A percentile compares a stretch with the other conserved stretches of the same genome.
Evolutionary conservation across 1,140 invertebrate genomes (phyloP).

Genomic region (Trichonephila clavipes): DNA sequence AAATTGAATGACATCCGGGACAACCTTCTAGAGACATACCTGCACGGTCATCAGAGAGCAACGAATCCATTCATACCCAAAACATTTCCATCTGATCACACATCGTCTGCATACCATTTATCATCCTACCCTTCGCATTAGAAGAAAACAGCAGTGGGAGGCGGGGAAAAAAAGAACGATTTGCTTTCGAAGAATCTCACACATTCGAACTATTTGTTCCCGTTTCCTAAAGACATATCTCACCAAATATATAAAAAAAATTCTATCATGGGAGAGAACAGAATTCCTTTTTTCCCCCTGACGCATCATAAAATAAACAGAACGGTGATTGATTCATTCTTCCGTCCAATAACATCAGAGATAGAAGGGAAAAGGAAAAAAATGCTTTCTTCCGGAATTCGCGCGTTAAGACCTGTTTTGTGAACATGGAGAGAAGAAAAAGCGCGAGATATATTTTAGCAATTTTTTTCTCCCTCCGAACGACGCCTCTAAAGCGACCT

Average conservation of each 20-base stretch:
- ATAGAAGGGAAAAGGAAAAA: not conserved
- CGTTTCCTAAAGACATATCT: too few relatives aligned
- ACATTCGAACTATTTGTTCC: too few relatives aligned
- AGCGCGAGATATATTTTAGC: not conserved
- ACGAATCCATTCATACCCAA: too few relatives aligned
- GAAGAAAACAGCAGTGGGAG: too few relatives aligned
- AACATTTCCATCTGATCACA: too few relatives aligned
- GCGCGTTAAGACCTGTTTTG: not conserved
- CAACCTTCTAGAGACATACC: too few relatives aligned
- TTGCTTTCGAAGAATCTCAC: too few relatives aligned
- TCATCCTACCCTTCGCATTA: too few relatives aligned
- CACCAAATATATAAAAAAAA: not conserved
- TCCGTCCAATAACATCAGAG: not conserved
- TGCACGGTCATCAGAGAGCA: too few relatives aligned
- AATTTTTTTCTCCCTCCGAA: not conserved
- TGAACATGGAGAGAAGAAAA: not conserved
- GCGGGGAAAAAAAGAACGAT: too few relatives aligned
- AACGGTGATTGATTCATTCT: not conserved
- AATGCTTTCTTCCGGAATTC: not conserved
- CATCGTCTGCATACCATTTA: too few relatives aligned
- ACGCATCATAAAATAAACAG: not conserved
- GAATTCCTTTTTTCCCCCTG: not conserved
- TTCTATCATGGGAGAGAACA: not conserved
- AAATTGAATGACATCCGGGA: too few relatives aligned
- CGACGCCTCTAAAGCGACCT: slow-evolving; percentile 1